Percentiles rank a stretch among this genome's conserved stretches.
phyloP scores from a whole-genome alignment of 2,113 vertebrate genomes.

The Dolichallabes microphthalmus region DNA sequence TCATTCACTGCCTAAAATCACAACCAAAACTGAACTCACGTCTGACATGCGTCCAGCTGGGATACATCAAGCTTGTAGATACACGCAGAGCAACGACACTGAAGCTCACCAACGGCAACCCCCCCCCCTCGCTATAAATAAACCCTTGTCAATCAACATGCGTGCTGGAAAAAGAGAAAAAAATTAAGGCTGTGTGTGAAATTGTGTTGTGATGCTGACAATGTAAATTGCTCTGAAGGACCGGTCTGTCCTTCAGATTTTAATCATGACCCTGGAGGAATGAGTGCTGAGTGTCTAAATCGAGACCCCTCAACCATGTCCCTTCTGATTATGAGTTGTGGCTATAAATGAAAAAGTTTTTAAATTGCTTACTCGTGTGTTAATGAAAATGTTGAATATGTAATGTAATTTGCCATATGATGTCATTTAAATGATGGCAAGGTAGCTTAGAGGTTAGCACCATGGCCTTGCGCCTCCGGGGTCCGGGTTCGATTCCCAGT shows the following conservation, averaged over 20 bases:
- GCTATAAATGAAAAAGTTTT: slow-evolving; percentile 33
- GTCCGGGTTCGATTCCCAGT: no score
- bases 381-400: background rate
- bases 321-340: slow-evolving; percentile 8
- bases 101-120: background rate
- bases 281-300: slow-evolving; percentile 32
- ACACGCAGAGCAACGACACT: background rate
- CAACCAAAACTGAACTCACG: background rate
- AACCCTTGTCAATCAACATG: slow-evolving; percentile 34
- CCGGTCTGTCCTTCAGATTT: background rate
- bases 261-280: slow-evolving; percentile 31
- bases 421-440: background rate
- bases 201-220: slow-evolving; percentile 38
- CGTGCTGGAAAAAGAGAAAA: slow-evolving; percentile 1
- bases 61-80: slow-evolving; percentile 8
- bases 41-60: background rate
- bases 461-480: no score
- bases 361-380: background rate
- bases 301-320: slow-evolving; percentile 5
- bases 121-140: slow-evolving; percentile 31
- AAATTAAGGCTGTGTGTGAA: slow-evolving; percentile 21
- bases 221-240: slow-evolving; percentile 29
- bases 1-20: background rate
- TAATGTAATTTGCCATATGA: background rate
- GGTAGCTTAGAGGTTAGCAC: no score